These are phyloP conservation scores for Myripristis jacobus DNA, from an alignment of 2,797 vertebrate genomes.

Conservation along the genomic window DNA sequence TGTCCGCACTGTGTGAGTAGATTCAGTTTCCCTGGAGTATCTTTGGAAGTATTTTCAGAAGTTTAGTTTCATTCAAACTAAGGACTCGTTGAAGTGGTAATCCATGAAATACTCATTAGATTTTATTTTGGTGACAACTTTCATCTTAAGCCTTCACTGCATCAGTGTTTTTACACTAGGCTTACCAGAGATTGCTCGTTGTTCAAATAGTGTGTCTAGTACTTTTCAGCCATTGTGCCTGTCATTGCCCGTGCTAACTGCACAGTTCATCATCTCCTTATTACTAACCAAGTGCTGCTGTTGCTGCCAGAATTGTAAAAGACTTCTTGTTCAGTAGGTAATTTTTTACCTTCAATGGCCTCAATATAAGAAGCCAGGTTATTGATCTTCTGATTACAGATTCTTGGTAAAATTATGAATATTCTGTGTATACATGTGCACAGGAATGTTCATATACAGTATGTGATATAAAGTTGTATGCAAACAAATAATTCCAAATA, in stretches of 20 bases:
- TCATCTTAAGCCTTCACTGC: background rate
- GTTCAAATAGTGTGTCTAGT: no score
- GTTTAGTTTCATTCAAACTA: background rate
- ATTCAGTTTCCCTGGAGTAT: background rate
- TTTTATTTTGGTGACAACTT: background rate
- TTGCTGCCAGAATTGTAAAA: background rate
- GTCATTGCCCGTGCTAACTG: no score
- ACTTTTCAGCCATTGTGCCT: no score
- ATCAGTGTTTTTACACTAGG: no score
- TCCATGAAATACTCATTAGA: no score
- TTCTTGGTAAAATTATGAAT: slow-evolving; percentile 2
- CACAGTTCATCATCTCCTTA: no score
- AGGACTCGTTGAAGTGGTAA: background rate
- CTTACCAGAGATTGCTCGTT: no score
- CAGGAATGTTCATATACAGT: no score
- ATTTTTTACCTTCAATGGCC: background rate
- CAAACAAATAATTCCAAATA: background rate
- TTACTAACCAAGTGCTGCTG: no score
- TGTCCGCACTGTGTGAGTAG: slow-evolving; percentile 96
- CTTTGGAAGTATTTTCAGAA: background rate
- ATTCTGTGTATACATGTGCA: background rate
- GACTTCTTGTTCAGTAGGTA: no score
- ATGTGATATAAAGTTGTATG: slow-evolving; percentile 1
- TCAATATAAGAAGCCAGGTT: background rate
- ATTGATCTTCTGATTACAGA: background rate